Evolutionary conservation across 2,888 invertebrate species (phyloP).

Genomic region (Drosophila anomalipes): DNA sequence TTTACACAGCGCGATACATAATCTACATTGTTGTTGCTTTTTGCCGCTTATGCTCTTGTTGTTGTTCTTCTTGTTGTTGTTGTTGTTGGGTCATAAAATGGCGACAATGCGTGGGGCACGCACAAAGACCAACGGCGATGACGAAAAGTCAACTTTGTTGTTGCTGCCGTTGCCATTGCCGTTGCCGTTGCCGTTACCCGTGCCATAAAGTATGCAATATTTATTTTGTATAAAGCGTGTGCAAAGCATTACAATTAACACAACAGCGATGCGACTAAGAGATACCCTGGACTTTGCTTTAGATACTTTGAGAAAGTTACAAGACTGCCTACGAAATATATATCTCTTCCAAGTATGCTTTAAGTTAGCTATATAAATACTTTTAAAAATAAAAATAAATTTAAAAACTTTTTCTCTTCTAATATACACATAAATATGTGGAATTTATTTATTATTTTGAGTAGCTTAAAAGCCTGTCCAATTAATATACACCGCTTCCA

Average conservation of each 20-base stretch:
- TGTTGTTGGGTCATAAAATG: conserved; percentile 72
- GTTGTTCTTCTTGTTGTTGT: conserved; percentile 27
- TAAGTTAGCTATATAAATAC: not conserved
- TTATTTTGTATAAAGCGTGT: conserved; percentile 78
- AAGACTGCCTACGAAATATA: not conserved
- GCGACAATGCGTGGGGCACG: conserved; percentile 72
- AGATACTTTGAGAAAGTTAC: not conserved
- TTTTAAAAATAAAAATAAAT: not conserved
- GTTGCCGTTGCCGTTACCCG: conserved; percentile 38
- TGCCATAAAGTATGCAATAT: conserved; percentile 78
- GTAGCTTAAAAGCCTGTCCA: not conserved
- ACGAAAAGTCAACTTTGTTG: conserved; percentile 69
- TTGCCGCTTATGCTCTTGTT: conserved; percentile 26
- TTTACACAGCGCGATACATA: conserved; percentile 66
- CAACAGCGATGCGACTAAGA: conserved; percentile 6
- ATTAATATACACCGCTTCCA: not conserved
- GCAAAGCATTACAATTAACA: conserved; percentile 61
- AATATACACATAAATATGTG: not conserved
- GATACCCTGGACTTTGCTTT: conserved; percentile 12
- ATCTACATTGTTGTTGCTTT: conserved; percentile 57
- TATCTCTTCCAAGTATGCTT: not conserved
- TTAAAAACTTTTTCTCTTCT: not conserved
- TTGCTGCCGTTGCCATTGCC: conserved; percentile 30
- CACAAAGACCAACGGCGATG: conserved; percentile 59
- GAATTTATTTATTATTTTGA: not conserved